Evolutionary conservation across 2,113 vertebrate genomes (phyloP).

Genomic region (Caloenas nicobarica): DNA sequence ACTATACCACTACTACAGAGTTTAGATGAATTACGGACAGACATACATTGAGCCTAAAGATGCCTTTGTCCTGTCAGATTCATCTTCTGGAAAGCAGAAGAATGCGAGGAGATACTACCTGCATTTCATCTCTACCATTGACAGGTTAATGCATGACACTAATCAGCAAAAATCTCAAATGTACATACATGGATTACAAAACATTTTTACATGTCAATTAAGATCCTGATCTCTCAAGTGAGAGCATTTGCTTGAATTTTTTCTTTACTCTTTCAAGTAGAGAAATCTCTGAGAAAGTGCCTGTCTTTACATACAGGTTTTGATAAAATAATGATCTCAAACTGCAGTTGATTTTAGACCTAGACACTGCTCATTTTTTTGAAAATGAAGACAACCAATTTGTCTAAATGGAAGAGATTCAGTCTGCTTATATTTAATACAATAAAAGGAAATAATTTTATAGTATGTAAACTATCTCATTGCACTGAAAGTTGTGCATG

Average conservation of each 20-base stretch:
- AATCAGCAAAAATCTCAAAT: not conserved
- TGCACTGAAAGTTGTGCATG: not conserved
- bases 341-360: not conserved
- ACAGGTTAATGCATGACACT: not conserved
- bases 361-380: not conserved
- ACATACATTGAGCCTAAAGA: not conserved
- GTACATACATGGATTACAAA: not conserved
- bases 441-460: not conserved
- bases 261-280: not conserved
- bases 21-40: not conserved
- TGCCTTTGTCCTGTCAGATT: not conserved
- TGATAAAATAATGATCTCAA: not conserved
- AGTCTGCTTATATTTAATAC: not conserved
- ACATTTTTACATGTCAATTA: not conserved
- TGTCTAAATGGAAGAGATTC: not conserved
- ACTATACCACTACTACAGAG: not conserved
- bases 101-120: not conserved
- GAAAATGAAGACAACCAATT: not conserved
- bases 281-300: not conserved
- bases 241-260: not conserved
- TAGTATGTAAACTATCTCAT: not conserved
- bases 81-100: not conserved
- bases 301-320: not conserved
- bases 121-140: not conserved
- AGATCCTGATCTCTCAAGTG: not conserved